Evolutionary conservation across 2,888 invertebrate genomes (phyloP), one percentile per base, ranked within the genome.

Genomic region (Limnephilus marmoratus): DNA sequence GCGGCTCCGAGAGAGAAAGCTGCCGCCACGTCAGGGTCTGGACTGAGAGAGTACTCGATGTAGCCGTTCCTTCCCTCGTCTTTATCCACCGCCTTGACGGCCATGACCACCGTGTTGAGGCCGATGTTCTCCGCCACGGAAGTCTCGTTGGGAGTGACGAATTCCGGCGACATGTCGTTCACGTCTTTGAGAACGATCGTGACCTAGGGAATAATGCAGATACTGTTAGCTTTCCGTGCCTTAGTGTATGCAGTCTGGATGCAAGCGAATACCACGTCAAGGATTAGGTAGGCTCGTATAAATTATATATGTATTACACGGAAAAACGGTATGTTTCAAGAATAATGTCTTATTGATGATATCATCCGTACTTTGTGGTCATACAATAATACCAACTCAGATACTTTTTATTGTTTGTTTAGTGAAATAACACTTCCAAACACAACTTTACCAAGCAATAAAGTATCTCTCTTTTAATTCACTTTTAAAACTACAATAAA

Each of bases 31-130:
- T 96, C 96, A 37, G 97, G 96, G 94, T 97, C 97, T 81, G 98
- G 97, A 49, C 97, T 96, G 94, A 99, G 96, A 93, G 97, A 97
- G 95, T 99, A 99, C 95, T 99, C 99, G 92, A 99, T 98, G 94
- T 98, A 98, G 92, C 98, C 98, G 95, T 99, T 99, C 94, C 98
- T 97, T 53, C 98, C 99, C 96, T 99, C 99, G 95, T 99, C 99
- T 94, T 97, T 97, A 95, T 99, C 99, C 41, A 98, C 95, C 2
- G 99, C 99, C 95, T 98, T 98, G 93, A 99, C 97, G 15, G 98
- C 98, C 97, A 98, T 98, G 45, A 99, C 97, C 82, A 99, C 98
- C 3, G 98, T 98, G 95, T 98, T 98, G 83, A 97, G 95, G 18
- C 98, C 97, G 93, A 98, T 97, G 95, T 99, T 99, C 96, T 99